Percentiles rank a stretch among this genome's conserved stretches.
phyloP scores from a whole-genome alignment of 2,113 vertebrate genomes.

The Gnathonemus longibarbis region DNA sequence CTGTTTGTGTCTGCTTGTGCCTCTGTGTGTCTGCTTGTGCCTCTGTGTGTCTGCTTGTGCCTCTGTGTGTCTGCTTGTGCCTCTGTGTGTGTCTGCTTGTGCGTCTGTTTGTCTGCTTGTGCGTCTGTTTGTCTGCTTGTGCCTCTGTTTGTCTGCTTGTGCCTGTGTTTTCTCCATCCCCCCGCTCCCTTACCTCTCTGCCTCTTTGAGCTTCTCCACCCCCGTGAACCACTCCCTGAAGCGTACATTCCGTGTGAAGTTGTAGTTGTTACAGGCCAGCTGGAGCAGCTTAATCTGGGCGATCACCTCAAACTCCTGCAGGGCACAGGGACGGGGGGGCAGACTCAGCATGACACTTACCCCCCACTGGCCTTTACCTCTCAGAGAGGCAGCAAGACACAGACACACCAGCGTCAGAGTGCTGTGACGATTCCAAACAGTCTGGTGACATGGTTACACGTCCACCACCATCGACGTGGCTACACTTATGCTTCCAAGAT shows the following conservation, averaged over 20 bases:
- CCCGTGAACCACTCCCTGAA: constrained; percentile 82
- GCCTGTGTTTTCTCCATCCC: background rate
- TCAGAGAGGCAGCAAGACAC: background rate
- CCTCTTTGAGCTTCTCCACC: constrained; percentile 77
- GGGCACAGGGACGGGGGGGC: background rate
- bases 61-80: too few species aligned
- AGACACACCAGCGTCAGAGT: background rate
- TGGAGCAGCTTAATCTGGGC: constrained; percentile 96
- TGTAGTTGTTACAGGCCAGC: constrained; percentile 94
- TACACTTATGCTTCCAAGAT: background rate
- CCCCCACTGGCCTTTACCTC: background rate
- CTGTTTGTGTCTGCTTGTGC: too few species aligned
- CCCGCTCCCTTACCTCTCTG: constrained; percentile 70
- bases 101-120: too few species aligned
- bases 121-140: too few species aligned
- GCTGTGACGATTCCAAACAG: background rate
- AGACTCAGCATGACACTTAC: background rate
- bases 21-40: too few species aligned
- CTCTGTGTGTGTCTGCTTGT: too few species aligned
- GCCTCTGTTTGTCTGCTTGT: background rate
- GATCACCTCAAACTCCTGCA: constrained; percentile 90
- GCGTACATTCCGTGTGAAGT: constrained; percentile 69
- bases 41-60: too few species aligned
- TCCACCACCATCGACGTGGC: background rate
- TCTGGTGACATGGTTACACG: background rate